Evolutionary conservation across 2,797 vertebrate species (phyloP).

Genomic region (Tragopan temminckii): DNA sequence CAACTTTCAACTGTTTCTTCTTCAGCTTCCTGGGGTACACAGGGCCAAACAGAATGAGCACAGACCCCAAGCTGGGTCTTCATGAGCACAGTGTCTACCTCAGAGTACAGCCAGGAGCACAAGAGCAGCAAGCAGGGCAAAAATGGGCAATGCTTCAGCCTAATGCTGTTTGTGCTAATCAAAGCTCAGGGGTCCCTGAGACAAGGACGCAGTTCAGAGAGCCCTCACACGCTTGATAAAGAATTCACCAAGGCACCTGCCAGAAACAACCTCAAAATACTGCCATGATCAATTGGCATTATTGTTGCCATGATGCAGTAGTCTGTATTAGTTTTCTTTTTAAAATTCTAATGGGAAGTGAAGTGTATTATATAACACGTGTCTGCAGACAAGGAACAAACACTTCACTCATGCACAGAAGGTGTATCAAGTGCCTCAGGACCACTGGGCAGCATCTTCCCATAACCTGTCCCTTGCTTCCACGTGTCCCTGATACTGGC

Average conservation of each 20-base stretch:
- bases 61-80: fast-evolving
- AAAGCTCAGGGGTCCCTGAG: fast-evolving
- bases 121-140: background rate
- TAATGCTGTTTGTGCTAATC: background rate
- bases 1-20: background rate
- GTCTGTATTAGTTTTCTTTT: slow-evolving; percentile 37
- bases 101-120: too few relatives aligned
- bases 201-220: background rate
- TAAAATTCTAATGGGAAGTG: slow-evolving; percentile 9
- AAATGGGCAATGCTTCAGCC: background rate
- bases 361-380: background rate
- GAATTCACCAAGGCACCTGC: slow-evolving; percentile 7
- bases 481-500: background rate
- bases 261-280: background rate
- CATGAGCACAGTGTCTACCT: too few relatives aligned
- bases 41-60: fast-evolving
- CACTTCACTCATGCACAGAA: fast-evolving
- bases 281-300: background rate
- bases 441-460: background rate
- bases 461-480: background rate
- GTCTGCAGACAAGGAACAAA: background rate
- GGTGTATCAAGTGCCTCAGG: background rate
- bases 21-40: background rate
- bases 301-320: background rate
- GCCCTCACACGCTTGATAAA: fast-evolving